Evolutionary conservation across 2,797 vertebrate genomes (phyloP), one percentile per base, ranked within the genome.

Genomic region (Babyrousa celebensis): DNA sequence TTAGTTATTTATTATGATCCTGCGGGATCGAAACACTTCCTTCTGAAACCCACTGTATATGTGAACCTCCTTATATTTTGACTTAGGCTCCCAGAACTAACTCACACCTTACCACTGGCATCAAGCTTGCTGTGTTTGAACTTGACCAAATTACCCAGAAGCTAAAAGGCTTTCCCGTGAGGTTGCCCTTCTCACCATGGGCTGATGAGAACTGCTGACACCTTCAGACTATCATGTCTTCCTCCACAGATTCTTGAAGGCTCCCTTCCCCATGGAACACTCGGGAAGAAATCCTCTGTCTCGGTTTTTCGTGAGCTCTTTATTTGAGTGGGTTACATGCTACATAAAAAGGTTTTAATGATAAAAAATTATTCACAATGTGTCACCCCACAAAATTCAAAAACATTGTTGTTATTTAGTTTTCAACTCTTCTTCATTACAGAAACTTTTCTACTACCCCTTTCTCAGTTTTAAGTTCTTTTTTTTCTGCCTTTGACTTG

Each of bases 281-380:
- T 91, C 86, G 97, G 87, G n/a, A 93, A 98, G 97, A 98, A 98
- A 60, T 90, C 97, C 65, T 98, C 87, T 98, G 89, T 93, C 97
- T 98, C 95, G 65, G 93, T 97, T 98, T 98, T 98, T 97, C 97
- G 98, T 97, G 94, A 98, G 97, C 23, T 97, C 98, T 98, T 98
- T 98, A 98, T 98, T 98, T 98, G 96, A 97, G 96, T 98, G 97
- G 92, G 95, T 98, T 98, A 97, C 96, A 98, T 97, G 96, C 97
- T 98, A 98, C 96, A 98, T 98, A 98, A 98, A 98, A 97, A 94
- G 89, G 95, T 36, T 97, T 97, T 97, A 98, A 97, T 98, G 97
- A 98, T 97, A 98, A 98, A 98, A 98, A 97, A 95, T 97, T 97
- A 98, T 98, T 98, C 96, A 98, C 96, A 98, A 97, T 97, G 96